phyloP scores from a whole-genome alignment of 1,140 invertebrate genomes.

The Heliothis subflexa region DNA sequence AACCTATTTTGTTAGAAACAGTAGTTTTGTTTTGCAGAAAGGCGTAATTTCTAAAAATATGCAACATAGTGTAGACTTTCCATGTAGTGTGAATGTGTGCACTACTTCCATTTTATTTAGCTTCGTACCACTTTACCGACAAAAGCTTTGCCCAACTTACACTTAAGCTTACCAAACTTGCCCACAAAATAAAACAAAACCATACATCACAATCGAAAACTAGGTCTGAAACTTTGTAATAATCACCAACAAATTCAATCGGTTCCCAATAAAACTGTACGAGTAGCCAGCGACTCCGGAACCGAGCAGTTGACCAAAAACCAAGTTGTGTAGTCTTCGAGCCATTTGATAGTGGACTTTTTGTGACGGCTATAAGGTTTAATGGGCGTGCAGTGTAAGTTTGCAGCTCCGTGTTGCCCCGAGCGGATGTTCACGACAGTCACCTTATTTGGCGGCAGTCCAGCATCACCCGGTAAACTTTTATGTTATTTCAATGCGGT shows the following conservation, averaged over 20 bases:
- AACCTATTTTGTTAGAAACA: no score
- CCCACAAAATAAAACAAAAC: conserved; percentile 35
- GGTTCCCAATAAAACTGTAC: conserved; percentile 72
- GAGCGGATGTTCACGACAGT: conserved; percentile 79
- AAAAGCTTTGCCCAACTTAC: background rate
- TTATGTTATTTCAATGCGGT: conserved; percentile 84
- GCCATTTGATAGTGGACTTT: conserved; percentile 57
- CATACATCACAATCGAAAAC: conserved; percentile 22
- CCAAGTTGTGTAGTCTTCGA: conserved; percentile 32
- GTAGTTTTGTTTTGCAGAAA: no score
- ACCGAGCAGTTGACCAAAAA: conserved; percentile 66
- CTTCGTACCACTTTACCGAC: no score
- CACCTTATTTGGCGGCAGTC: conserved; percentile 83
- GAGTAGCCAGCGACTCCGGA: conserved; percentile 73
- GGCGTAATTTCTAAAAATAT: no score
- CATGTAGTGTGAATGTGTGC: no score
- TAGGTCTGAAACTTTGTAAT: conserved; percentile 60
- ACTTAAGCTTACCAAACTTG: conserved; percentile 9
- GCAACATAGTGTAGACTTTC: no score
- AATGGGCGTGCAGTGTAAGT: conserved; percentile 33
- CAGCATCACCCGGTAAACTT: conserved; percentile 78
- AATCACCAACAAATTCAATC: conserved; percentile 76
- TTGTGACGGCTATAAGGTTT: conserved; percentile 48
- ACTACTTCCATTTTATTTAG: no score
- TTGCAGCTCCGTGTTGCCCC: conserved; percentile 52